Percentiles rank a stretch among this genome's conserved stretches.
Conservation (phyloP, 2,888 invertebrate species). For the Heliconius erato region DNA sequence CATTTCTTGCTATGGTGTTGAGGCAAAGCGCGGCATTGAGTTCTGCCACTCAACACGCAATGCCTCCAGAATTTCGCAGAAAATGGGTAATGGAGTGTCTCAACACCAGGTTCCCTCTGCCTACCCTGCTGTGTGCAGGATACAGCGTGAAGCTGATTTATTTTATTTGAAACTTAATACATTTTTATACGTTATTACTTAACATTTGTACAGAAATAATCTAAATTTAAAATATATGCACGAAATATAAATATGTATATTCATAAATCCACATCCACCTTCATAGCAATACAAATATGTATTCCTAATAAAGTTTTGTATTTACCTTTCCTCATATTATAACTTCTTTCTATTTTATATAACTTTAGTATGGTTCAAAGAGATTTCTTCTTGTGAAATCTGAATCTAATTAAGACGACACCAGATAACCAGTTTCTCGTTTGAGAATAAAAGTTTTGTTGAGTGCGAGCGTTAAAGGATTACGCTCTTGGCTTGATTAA, state of each 20-base stretch:
- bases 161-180: too few species aligned
- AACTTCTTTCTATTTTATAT: not conserved
- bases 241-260: not conserved
- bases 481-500: not conserved
- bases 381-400: conserved; percentile 4
- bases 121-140: too few species aligned
- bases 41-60: too few species aligned
- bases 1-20: too few species aligned
- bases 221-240: not conserved
- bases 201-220: too few species aligned
- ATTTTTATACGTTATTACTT: too few species aligned
- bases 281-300: not conserved
- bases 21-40: too few species aligned
- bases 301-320: conserved; percentile 1
- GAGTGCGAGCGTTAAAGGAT: not conserved
- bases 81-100: too few species aligned
- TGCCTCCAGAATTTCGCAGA: too few species aligned
- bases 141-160: too few species aligned
- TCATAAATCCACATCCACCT: not conserved
- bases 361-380: conserved; percentile 13
- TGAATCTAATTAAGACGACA: conserved; percentile 11
- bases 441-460: not conserved
- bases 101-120: too few species aligned
- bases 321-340: not conserved
- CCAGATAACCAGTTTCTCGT: conserved; percentile 10